phyloP scores from a whole-genome alignment of 2,113 vertebrate species.

The Aspidoscelis tigris region DNA sequence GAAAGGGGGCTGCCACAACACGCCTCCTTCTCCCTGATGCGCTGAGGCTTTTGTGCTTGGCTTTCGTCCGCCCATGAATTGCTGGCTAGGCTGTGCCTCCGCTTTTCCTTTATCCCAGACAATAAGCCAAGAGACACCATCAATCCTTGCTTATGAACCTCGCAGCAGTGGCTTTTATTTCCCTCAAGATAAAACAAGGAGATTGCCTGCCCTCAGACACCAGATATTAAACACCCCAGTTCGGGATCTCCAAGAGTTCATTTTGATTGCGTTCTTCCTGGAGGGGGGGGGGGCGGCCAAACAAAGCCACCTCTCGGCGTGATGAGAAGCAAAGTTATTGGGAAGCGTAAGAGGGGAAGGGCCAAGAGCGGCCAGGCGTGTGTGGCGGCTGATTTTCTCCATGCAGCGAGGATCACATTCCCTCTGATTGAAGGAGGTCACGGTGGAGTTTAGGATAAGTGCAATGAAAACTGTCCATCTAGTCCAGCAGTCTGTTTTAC shows the following conservation, averaged over 20 bases:
- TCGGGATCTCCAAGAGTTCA: constrained; percentile 21
- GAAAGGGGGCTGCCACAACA: no score
- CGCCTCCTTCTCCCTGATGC: background rate
- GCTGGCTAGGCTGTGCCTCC: background rate
- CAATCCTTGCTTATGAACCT: constrained; percentile 36
- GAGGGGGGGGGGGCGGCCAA: constrained; percentile 5
- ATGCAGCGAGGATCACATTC: background rate
- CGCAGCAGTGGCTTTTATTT: constrained; percentile 21
- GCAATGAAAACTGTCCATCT: no score
- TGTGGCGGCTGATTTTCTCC: background rate
- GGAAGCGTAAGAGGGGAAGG: background rate
- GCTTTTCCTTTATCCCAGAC: constrained; percentile 18
- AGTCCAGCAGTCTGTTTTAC: background rate
- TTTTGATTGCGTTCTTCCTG: constrained; percentile 22
- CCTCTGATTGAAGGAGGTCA: background rate
- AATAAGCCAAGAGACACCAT: constrained; percentile 18
- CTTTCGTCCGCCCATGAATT: background rate
- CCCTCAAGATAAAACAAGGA: constrained; percentile 37
- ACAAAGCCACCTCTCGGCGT: background rate
- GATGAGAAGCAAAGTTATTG: background rate
- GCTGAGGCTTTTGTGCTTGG: background rate
- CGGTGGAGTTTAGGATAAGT: no score
- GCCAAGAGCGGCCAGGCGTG: background rate
- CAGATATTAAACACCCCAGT: constrained; percentile 22
- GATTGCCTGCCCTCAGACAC: constrained; percentile 22